phyloP scores from a whole-genome alignment of 1,140 invertebrate species.

The Trypoxylus dichotomus region DNA sequence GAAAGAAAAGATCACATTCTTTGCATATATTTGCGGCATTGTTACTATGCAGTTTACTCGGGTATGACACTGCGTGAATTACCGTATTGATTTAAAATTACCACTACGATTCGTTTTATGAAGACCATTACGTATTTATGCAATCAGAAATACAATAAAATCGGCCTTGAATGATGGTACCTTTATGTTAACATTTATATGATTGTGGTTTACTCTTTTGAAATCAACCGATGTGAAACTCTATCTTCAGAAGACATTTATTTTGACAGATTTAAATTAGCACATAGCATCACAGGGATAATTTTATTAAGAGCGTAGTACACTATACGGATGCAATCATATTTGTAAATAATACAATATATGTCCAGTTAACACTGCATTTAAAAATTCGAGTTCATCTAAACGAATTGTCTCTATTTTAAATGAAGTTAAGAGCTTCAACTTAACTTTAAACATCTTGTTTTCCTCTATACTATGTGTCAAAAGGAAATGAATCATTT shows the following conservation, averaged over 20 bases:
- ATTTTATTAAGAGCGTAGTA: too few relatives aligned
- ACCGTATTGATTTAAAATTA: slow-evolving; percentile 12
- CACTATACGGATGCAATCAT: not conserved
- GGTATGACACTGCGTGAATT: slow-evolving; percentile 9
- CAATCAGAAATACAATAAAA: not conserved
- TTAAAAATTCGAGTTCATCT: not conserved
- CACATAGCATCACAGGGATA: not conserved
- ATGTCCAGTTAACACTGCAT: not conserved
- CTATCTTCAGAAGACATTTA: not conserved
- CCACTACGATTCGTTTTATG: not conserved
- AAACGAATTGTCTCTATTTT: not conserved
- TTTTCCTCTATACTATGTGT: too few relatives aligned
- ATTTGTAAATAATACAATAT: not conserved
- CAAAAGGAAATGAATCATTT: too few relatives aligned
- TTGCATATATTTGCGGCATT: slow-evolving; percentile 23
- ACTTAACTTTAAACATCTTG: too few relatives aligned
- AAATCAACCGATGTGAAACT: not conserved
- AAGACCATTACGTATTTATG: slow-evolving; percentile 10
- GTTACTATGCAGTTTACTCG: not conserved
- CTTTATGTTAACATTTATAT: not conserved
- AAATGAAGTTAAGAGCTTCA: too few relatives aligned
- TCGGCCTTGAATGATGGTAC: not conserved
- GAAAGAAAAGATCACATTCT: slow-evolving; percentile 28
- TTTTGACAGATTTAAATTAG: not conserved
- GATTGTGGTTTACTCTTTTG: not conserved